Evolutionary conservation across 2,888 invertebrate genomes (phyloP), one percentile per base, ranked within the genome.

Genomic region (Cephus pygmeus): DNA sequence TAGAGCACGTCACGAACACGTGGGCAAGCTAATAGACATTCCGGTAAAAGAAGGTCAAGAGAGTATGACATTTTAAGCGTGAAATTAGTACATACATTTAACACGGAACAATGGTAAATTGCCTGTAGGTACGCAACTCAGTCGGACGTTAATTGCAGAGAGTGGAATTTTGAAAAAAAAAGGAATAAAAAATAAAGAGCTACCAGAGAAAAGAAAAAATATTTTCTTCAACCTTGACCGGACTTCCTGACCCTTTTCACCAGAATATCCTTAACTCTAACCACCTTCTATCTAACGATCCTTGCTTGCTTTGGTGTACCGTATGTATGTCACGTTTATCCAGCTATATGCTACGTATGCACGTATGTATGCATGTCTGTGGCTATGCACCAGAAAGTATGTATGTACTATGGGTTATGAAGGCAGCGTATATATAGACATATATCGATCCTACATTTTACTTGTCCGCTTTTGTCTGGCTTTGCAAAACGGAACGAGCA

Each of bases 391-490:
- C 15, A 56, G 56, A 56, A 56, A 56, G 56, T 23, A 23, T 23
- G 23, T 9, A 56, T 9, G 56, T 23, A 56, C 56, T 56, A 78
- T 83, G 85, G 85, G 83, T 80, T 83, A 82, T 81, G 81, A 85
- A 85, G 84, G 82, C 83, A 79, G 82, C 76, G 40, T 40, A 23
- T 56, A 56, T 56, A 23, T 56, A 56, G 9, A 23, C 56, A 56
- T 23, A 56, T 84, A 87, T 87, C 85, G 87, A 88, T 88, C 83
- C 80, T 77, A 71, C 75, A 69, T 81, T 83, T 84, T 78, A 76
- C 79, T 74, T 76, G 75, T 73, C 73, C 78, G 77, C 69, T 71
- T 83, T 82, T 78, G 75, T 34, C 78, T 69, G 68, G 56, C 9
- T 56, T 56, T 23, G 56, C 56, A 23, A 56, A 56, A 15, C 23